phyloP scores from a whole-genome alignment of 2,113 vertebrate species.

The Ploceus nigricollis region DNA sequence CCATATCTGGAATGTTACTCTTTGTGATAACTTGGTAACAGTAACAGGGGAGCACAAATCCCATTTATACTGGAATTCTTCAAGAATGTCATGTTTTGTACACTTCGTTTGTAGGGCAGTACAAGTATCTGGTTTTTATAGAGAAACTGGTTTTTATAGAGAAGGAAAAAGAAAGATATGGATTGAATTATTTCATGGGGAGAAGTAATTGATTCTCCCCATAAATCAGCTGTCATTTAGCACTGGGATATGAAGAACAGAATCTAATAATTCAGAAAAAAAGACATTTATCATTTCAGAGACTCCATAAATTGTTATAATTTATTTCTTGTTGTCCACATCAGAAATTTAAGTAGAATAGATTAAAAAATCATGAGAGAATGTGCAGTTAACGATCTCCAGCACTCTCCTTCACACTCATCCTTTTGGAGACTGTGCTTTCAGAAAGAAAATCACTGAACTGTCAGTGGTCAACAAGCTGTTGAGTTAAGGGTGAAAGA shows the following conservation, averaged over 20 bases:
- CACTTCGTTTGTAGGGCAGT: neutral
- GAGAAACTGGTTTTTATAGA: neutral
- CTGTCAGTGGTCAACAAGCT: neutral
- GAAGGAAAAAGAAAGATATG: neutral
- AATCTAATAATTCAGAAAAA: neutral
- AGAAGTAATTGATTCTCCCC: neutral
- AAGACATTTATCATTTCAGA: neutral
- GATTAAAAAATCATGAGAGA: neutral
- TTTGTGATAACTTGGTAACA: neutral
- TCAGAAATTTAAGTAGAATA: neutral
- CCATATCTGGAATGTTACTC: neutral
- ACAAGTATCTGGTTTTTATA: neutral
- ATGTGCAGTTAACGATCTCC: neutral
- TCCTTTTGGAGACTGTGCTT: neutral
- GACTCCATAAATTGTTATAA: neutral
- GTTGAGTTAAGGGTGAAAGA: neutral
- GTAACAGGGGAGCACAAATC: neutral
- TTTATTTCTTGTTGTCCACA: conserved; percentile 14
- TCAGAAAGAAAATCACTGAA: neutral
- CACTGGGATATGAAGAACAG: neutral
- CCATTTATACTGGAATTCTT: neutral
- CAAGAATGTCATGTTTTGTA: neutral
- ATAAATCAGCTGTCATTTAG: conserved; percentile 4
- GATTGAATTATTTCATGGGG: neutral
- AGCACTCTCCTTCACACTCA: neutral